These are phyloP conservation scores for Sanderia malayensis DNA, from an alignment of 30 jellyfish, hydroid and myxozoan genomes.

Conservation along the genomic window DNA sequence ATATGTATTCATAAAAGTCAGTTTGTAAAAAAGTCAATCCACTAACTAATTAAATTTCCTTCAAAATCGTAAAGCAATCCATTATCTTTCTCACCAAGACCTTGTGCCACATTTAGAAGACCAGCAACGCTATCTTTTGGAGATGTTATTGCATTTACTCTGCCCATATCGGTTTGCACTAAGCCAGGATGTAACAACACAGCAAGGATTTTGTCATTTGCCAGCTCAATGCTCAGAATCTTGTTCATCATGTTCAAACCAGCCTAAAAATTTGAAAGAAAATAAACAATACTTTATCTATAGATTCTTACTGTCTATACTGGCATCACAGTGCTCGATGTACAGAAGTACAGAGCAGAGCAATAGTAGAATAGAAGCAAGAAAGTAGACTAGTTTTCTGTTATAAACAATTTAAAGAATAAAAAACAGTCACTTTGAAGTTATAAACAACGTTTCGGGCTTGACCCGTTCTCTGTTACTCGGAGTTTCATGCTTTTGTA, in stretches of 20 bases:
- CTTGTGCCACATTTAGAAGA: constrained; percentile 47
- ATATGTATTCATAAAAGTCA: constrained; percentile 13
- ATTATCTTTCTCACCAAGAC: constrained; percentile 56
- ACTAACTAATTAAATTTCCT: constrained; percentile 61
- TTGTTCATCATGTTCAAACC: constrained; percentile 90
- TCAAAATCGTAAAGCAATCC: constrained; percentile 70
- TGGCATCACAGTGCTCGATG: too few relatives aligned
- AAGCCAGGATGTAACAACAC: constrained; percentile 85
- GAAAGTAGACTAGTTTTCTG: too few relatives aligned
- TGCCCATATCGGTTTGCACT: constrained; percentile 91
- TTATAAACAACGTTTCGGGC: too few relatives aligned
- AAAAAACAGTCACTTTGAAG: too few relatives aligned
- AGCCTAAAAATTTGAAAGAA: too few relatives aligned
- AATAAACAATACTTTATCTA: too few relatives aligned
- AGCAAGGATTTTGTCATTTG: constrained; percentile 69
- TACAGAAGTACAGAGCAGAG: too few relatives aligned
- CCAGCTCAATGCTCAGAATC: constrained; percentile 75
- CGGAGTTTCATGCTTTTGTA: too few relatives aligned
- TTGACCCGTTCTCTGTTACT: too few relatives aligned
- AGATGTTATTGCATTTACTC: constrained; percentile 61
- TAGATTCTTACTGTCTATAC: too few relatives aligned
- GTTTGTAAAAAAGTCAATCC: constrained; percentile 19
- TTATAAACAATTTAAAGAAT: too few relatives aligned
- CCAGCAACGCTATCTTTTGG: constrained; percentile 55
- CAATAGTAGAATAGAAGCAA: too few relatives aligned